Percentiles rank a stretch among this genome's conserved stretches.
Conservation (phyloP, 2,888 invertebrate species). For the Dryobota labecula region DNA sequence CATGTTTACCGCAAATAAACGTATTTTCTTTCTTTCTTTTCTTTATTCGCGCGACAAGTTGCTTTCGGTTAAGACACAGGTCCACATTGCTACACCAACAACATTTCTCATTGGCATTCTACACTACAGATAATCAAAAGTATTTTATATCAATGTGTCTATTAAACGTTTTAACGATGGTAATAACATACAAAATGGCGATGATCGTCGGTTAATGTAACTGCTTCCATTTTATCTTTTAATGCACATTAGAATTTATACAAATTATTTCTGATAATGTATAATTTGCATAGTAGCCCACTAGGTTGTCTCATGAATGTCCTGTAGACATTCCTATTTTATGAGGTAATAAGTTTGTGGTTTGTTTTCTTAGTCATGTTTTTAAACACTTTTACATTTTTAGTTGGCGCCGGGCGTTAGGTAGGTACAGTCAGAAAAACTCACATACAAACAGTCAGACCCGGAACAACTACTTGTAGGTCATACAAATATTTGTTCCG, state of each 20-base stretch:
- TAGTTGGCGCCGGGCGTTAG: too few species aligned
- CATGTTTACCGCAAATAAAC: too few species aligned
- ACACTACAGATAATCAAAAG: slow-evolving; percentile 24
- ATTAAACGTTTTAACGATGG: slow-evolving; percentile 31
- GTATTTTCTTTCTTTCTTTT: too few species aligned
- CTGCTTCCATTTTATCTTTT: slow-evolving; percentile 39
- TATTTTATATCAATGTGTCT: slow-evolving; percentile 41
- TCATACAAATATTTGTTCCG: too few species aligned
- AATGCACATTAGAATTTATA: slow-evolving; percentile 44
- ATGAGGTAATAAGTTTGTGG: slow-evolving; percentile 19
- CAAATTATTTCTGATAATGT: slow-evolving; percentile 43
- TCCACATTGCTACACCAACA: background rate
- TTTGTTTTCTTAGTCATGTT: slow-evolving; percentile 2
- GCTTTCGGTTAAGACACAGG: too few species aligned
- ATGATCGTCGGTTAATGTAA: slow-evolving; percentile 20
- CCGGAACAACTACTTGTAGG: too few species aligned
- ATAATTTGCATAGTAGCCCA: slow-evolving; percentile 46
- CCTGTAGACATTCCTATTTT: slow-evolving; percentile 33
- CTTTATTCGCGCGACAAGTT: background rate
- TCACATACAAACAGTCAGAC: too few species aligned
- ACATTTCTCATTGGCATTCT: background rate
- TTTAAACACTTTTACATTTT: background rate
- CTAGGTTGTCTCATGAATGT: slow-evolving; percentile 6
- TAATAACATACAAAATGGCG: slow-evolving; percentile 39
- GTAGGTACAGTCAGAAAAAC: too few species aligned